phyloP scores from a whole-genome alignment of 2,888 invertebrate genomes.

The Orchesella flavescens region DNA sequence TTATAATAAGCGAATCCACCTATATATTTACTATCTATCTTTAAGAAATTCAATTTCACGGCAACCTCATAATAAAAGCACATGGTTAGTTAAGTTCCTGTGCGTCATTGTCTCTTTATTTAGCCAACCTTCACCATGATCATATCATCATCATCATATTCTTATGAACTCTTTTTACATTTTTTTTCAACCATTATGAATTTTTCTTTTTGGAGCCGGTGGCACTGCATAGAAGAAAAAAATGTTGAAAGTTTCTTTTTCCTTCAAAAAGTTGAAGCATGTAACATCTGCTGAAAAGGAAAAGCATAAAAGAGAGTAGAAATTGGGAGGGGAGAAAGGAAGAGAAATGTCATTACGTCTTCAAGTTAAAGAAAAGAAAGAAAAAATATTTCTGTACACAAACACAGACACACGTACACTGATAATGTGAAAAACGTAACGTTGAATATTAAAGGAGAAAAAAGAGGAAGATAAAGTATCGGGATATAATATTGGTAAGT shows the following conservation, averaged over 20 bases:
- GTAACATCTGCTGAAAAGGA: background rate
- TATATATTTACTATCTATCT: too few species aligned
- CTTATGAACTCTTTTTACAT: background rate
- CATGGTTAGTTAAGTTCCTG: constrained; percentile 7
- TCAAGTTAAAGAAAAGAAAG: constrained; percentile 3
- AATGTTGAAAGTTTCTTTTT: background rate
- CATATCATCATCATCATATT: background rate
- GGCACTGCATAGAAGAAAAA: background rate
- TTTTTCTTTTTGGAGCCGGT: background rate
- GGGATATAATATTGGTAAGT: too few species aligned
- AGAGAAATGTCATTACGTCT: constrained; percentile 1
- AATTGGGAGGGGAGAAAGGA: background rate
- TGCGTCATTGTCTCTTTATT: constrained; percentile 11
- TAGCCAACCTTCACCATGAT: background rate
- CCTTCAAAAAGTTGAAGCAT: background rate
- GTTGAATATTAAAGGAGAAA: background rate
- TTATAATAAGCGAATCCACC: too few species aligned
- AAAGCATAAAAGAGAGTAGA: background rate
- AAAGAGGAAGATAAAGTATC: background rate
- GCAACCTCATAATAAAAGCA: constrained; percentile 9
- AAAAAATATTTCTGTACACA: background rate
- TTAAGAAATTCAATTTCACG: constrained; percentile 35
- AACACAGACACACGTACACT: constrained; percentile 2
- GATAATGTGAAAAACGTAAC: background rate
- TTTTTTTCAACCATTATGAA: background rate